Evolutionary conservation across 1,140 invertebrate species (phyloP).

Genomic region (Palaemon carinicauda): DNA sequence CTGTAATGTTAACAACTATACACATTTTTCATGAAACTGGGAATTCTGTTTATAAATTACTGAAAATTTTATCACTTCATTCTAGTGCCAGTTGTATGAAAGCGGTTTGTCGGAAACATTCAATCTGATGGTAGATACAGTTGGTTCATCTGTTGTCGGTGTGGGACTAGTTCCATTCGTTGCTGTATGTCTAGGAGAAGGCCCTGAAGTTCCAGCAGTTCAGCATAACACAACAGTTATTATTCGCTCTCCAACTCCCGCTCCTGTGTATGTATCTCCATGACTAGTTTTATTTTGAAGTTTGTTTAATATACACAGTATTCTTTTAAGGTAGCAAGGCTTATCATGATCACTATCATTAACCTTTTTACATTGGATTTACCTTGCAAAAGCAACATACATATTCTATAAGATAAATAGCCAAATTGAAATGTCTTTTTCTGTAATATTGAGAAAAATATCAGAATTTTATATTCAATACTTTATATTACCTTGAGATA

Average conservation of each 20-base stretch:
- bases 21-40: too few relatives aligned
- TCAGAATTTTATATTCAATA: too few relatives aligned
- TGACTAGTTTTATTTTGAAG: neutral
- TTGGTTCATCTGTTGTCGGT: conserved; percentile 76
- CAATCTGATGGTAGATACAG: conserved; percentile 76
- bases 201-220: conserved; percentile 60
- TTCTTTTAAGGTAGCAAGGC: too few relatives aligned
- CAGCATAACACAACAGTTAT: conserved; percentile 78
- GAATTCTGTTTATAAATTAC: neutral
- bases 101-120: conserved; percentile 76
- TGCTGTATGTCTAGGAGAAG: conserved; percentile 59
- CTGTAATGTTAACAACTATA: too few relatives aligned
- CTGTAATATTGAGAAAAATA: too few relatives aligned
- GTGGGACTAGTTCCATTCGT: conserved; percentile 66
- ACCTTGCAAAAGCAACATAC: too few relatives aligned
- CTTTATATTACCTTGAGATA: too few relatives aligned
- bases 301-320: too few relatives aligned
- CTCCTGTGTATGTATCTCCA: conserved; percentile 73
- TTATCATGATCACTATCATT: too few relatives aligned
- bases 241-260: conserved; percentile 76
- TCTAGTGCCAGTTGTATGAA: conserved; percentile 72
- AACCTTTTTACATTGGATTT: too few relatives aligned
- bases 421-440: too few relatives aligned
- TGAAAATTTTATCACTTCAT: neutral
- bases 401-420: too few relatives aligned